Evolutionary conservation across 2,888 invertebrate genomes (phyloP), one percentile per base, ranked within the genome.

Genomic region (Trisateles emortualis): DNA sequence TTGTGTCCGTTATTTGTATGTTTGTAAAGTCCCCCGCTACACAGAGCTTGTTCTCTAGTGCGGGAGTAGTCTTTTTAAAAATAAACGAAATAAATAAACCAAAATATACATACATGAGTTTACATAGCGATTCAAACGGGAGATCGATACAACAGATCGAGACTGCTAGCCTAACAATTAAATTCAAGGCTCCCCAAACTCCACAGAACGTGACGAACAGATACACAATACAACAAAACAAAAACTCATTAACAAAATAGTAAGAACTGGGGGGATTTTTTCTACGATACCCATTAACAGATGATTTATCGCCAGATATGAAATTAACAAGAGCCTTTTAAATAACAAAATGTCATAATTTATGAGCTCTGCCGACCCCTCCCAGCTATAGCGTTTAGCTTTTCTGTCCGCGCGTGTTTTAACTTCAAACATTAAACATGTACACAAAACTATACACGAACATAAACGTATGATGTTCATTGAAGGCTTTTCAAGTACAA

Each of bases 281-380:
- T 68, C 45, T 64, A 67, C 64, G 64, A 71, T 71, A 58, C 64
- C 73, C 68, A 72, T 72, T 72, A 72, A 71, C 53, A 33, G 26
- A 49, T 83, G 84, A 84, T 84, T 84, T 84, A 84, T 79, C 54
- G 55, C 59, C 64, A 75, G 74, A 80, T 80, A 75, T 76, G 58
- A 72, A 79, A 81, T 81, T 81, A 83, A 81, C 81, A 78, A 82
- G 79, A 74, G 70, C 60, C 76, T 80, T 81, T 78, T 83, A 83
- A 83, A 84, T 84, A 84, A 84, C 83, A 81, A 81, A 84, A 84
- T 84, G 83, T 83, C 76, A 79, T 83, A 79, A 84, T 84, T 84
- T 83, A 83, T 81, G 71, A 44, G 57, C 29, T 57, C 54, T 67
- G 59, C 50, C 65, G 68, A 65, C 69, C 69, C 63, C 72, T 69